Base-by-base conservation (phyloP, 2,888 invertebrate genomes). In the Apomyelois bistriatella region DNA sequence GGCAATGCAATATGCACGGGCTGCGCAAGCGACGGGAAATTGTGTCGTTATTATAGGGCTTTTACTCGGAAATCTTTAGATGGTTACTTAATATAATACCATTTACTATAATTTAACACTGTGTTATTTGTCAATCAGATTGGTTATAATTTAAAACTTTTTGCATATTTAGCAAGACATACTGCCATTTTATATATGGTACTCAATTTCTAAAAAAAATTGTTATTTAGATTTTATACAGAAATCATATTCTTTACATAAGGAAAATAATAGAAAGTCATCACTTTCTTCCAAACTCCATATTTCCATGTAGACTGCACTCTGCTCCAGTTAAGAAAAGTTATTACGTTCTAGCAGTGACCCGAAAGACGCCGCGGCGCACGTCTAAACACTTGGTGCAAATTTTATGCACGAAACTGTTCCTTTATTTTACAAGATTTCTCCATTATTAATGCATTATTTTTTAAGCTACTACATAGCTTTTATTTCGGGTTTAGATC, bases 331-430 rank as follows among this genome's bases (percentile, higher is more conserved):
- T 70, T 72, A 58, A 58, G 53, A 65, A 62, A 80, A 72, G n/a
- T 60, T 72, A 77, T 74, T 86, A 86, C 83, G 84, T 82, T 74
- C 72, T 57, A 53, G 53, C 61, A 56, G 59, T 72, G 78, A 76
- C 78, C 79, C 69, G 60, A 74, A 74, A 68, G 55, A 62, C 63
- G 62, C 57, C 61, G 61, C 58, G 41, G 22, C 22, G 22, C 22
- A 22, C 58, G 58, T 66, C 64, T 65, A 60, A 65, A 64, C 66
- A 58, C 66, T 59, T 53, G 53, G 55, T 55, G 67, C 66, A 63
- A 68, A 69, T 68, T 70, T 69, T 67, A 70, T 70, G 66, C 73
- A 70, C 70, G 72, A 70, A 72, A 72, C 75, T 69, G 69, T 60
- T 13, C n/a, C n/a, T n/a, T n/a, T n/a, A n/a, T n/a, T n/a, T n/a